A percentile compares a stretch with the other conserved stretches of the same genome.
phyloP scores from a whole-genome alignment of 1,140 invertebrate genomes.

The Scaptomyza montana region DNA sequence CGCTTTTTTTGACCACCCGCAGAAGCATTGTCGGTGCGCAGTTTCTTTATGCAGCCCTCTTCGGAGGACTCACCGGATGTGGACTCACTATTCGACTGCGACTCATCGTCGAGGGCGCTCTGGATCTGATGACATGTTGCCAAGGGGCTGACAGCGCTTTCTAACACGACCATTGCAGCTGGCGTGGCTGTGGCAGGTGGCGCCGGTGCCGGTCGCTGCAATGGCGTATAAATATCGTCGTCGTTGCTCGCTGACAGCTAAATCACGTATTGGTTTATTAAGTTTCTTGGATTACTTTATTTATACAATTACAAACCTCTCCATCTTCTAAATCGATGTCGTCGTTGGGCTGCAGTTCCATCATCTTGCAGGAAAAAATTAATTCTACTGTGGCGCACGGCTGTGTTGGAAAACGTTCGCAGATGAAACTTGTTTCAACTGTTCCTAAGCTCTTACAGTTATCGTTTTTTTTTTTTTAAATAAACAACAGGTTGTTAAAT shows the following conservation, averaged over 20 bases:
- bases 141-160: conserved; percentile 48
- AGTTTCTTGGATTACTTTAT: background rate
- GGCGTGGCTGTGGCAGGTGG: conserved; percentile 16
- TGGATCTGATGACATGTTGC: conserved; percentile 68
- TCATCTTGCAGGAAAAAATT: conserved; percentile 67
- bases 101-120: conserved; percentile 65
- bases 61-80: conserved; percentile 68
- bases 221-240: conserved; percentile 83
- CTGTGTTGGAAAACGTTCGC: conserved; percentile 47
- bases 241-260: conserved; percentile 67
- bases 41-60: conserved; percentile 75
- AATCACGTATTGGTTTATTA: conserved; percentile 20
- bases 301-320: conserved; percentile 68
- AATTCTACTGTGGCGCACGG: conserved; percentile 39
- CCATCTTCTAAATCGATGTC: conserved; percentile 83
- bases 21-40: conserved; percentile 64
- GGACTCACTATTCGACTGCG: conserved; percentile 65
- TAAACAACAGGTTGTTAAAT: no score
- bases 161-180: conserved; percentile 23
- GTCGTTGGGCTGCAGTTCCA: conserved; percentile 71
- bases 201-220: conserved; percentile 82
- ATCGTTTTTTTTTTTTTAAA: no score
- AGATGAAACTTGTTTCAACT: conserved; percentile 34
- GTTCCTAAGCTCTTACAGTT: background rate
- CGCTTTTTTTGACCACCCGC: conserved; percentile 46